Evolutionary conservation across 2,113 vertebrate genomes (phyloP).

Genomic region (Monarcha castaneiventris): DNA sequence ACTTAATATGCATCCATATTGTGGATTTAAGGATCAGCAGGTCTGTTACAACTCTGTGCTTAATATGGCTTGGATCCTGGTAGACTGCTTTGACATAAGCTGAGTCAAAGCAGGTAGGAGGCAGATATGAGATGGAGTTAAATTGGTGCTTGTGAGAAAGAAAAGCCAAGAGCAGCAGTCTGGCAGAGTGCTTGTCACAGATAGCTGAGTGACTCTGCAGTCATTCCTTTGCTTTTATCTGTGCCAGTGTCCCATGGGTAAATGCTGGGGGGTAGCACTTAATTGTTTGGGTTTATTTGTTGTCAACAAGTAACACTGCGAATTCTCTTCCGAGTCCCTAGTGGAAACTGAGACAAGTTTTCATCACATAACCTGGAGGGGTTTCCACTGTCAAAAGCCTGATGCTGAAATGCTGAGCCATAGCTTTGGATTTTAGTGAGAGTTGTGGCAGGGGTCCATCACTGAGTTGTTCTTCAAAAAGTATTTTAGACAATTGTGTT

Average conservation of each 20-base stretch:
- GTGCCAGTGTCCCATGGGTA: neutral
- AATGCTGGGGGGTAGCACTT: neutral
- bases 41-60: neutral
- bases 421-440: neutral
- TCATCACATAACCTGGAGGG: neutral
- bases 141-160: neutral
- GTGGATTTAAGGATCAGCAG: neutral
- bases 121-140: neutral
- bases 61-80: neutral
- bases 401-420: neutral
- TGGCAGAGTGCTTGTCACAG: neutral
- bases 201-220: neutral
- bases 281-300: slow-evolving; percentile 18
- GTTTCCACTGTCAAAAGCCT: neutral
- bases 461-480: neutral
- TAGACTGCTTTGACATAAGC: neutral
- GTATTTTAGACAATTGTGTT: neutral
- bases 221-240: neutral
- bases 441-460: neutral
- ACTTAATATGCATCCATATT: neutral
- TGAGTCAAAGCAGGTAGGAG: slow-evolving; percentile 16
- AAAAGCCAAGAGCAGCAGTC: neutral
- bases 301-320: neutral
- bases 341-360: neutral
- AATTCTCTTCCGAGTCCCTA: neutral